Base-by-base conservation (phyloP, 1,140 invertebrate species). In the Diorhabda elongata region DNA sequence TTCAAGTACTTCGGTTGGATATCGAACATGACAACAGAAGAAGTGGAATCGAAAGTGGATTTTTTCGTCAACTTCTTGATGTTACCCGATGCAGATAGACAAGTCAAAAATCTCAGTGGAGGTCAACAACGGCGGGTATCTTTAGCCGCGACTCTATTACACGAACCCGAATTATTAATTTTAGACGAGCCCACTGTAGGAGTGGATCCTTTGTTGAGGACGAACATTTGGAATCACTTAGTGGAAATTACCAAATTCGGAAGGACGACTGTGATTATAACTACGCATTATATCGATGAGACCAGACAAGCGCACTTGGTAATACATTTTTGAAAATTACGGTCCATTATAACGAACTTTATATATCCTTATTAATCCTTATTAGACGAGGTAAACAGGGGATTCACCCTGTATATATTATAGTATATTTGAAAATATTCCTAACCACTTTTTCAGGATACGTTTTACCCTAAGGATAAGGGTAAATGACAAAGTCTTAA, bases 251-350 rank as follows among this genome's bases (percentile, higher is more conserved):
- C 93, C 0, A 91, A 90, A 79, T 90, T 89, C 74, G 89, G 91
- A n/a, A 87, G 87, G 69, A 96, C 91, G 41, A 98, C 96, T 6
- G 94, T 98, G 47, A 97, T 98, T 68, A 96, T 98, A 67, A 98
- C 97, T 2, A 98, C 97, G 7, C 96, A 98, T 84, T 98, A 98
- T 78, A 98, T 98, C 69, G 96, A 98, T 80, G 97, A 98, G 82
- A 97, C 96, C 2, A 87, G 94, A 70, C 94, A 98, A 82, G 95
- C 95, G 7, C 86, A 88, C 77, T 87, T 91, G 74, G 88, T 90
- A 84, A 88, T 86, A 86, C 42, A 41, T 26, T 26, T 26, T 26
- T 26, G 26, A 26, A 26, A 26, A 26, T 26, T 26, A 26, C 26
- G 26, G 26, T 26, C 26, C 26, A 26, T 26, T 26, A 26, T 26